phyloP scores from a whole-genome alignment of 2,888 invertebrate genomes.

The Globia sparganii region DNA sequence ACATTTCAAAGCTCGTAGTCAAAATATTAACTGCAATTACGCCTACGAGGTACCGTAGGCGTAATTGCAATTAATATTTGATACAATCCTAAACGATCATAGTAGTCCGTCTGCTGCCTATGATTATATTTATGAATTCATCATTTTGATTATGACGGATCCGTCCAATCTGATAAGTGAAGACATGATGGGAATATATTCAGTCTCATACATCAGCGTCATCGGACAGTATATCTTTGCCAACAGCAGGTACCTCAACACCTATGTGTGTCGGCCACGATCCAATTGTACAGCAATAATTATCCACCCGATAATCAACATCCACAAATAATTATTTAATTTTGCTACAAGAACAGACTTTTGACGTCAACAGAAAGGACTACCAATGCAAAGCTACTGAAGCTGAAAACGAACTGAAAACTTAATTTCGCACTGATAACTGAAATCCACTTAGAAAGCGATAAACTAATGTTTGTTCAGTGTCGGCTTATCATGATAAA shows the following conservation, averaged over 20 bases:
- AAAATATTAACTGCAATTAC: constrained; percentile 45
- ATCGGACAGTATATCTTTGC: constrained; percentile 69
- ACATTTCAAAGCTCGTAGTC: constrained; percentile 21
- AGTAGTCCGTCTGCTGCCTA: background rate
- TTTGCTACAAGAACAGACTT: constrained; percentile 36
- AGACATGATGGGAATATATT: constrained; percentile 72
- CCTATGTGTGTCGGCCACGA: constrained; percentile 78
- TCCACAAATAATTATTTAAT: constrained; percentile 47
- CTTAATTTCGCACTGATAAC: constrained; percentile 57
- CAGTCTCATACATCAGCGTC: constrained; percentile 77
- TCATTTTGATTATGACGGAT: constrained; percentile 58
- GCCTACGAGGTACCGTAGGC: constrained; percentile 7
- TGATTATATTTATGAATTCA: constrained; percentile 47
- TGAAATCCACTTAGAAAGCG: constrained; percentile 58
- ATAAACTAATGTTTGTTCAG: constrained; percentile 66
- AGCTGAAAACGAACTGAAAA: constrained; percentile 43
- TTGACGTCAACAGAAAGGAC: constrained; percentile 15
- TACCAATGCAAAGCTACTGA: constrained; percentile 24
- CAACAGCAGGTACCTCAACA: constrained; percentile 68
- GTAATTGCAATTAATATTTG: too few species aligned
- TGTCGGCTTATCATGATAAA: constrained; percentile 62
- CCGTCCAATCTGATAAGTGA: constrained; percentile 39
- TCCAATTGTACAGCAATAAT: constrained; percentile 73
- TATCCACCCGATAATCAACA: constrained; percentile 64
- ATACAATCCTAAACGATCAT: too few species aligned